These are phyloP conservation scores for Alviniconcha strummeri DNA, from an alignment of 2,888 invertebrate species.

Conservation along the genomic window DNA sequence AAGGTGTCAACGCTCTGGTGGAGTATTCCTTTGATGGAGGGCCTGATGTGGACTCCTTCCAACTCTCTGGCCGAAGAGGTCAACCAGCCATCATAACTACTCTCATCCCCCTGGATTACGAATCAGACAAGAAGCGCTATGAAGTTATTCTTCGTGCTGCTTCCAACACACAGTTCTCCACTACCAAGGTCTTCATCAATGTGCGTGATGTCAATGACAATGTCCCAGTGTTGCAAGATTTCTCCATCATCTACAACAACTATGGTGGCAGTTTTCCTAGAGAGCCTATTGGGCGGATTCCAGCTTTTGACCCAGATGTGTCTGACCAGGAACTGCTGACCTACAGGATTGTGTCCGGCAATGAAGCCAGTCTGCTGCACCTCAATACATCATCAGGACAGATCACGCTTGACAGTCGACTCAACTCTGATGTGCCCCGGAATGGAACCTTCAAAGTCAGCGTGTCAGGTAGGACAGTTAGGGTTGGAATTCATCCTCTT, in stretches of 20 bases:
- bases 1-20: constrained; percentile 92
- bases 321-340: constrained; percentile 83
- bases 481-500: background rate
- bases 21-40: constrained; percentile 95
- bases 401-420: constrained; percentile 89
- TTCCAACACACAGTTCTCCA: constrained; percentile 90
- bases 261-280: constrained; percentile 94
- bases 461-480: constrained; percentile 81
- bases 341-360: constrained; percentile 91
- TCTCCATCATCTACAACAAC: constrained; percentile 94
- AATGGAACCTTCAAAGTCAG: constrained; percentile 94
- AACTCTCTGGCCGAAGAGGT: constrained; percentile 79
- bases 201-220: constrained; percentile 96
- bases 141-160: constrained; percentile 92
- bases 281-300: constrained; percentile 92
- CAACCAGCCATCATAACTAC: constrained; percentile 89
- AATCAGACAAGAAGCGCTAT: constrained; percentile 92
- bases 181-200: constrained; percentile 87
- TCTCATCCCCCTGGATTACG: constrained; percentile 94
- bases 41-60: constrained; percentile 88
- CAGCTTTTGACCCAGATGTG: constrained; percentile 95
- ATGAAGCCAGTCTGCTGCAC: constrained; percentile 91
- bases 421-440: constrained; percentile 96
- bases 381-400: constrained; percentile 85
- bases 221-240: constrained; percentile 92